Evolutionary conservation across 2,797 vertebrate species (phyloP), one percentile per base, ranked within the genome.

Genomic region (Gymnocypris eckloni): DNA sequence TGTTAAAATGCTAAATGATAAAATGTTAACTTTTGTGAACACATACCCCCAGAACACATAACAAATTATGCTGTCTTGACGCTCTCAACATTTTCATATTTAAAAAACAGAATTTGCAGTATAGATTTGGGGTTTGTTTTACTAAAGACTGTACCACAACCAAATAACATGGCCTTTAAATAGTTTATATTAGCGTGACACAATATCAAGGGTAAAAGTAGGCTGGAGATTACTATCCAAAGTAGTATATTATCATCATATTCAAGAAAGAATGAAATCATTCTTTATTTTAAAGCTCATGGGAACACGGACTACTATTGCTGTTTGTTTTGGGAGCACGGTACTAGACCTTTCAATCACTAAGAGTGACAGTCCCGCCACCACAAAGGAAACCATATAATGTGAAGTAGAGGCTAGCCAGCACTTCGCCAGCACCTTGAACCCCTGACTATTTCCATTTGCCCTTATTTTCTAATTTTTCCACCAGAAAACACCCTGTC

Each of bases 271-370:
- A 77, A 78, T 56, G 15, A 78, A 84, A 41, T 84, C 45, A 9
- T 56, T 75, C 54, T 75, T 64, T 56, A 45, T 84, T 77, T 85
- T 43, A 79, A 79, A 71, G 39, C 77, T 61, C 41, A 13, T 50
- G 52, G 43, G 67, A 85, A 20, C 28, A 37, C 39, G n/a, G 67
- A 33, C 33, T 86, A 56, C 64, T 75, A 22, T 78, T 59, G 72
- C 54, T 90, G 82, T 87, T 89, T 89, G 82, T 85, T 79, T 75
- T 83, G 54, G 87, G 71, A 79, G 73, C 61, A 69, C 56, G 1
- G n/a, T 66, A 87, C 78, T 67, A 70, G 87, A 87, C 81, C 83
- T 86, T 85, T 87, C 88, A 73, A 66, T 90, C 88, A 89, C 33
- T 9, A 25, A n/a, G 28, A 82, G 79, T 79, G 77, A 87, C 84